Evolutionary conservation across 2,888 invertebrate species (phyloP).

Genomic region (Plebejus melissa): DNA sequence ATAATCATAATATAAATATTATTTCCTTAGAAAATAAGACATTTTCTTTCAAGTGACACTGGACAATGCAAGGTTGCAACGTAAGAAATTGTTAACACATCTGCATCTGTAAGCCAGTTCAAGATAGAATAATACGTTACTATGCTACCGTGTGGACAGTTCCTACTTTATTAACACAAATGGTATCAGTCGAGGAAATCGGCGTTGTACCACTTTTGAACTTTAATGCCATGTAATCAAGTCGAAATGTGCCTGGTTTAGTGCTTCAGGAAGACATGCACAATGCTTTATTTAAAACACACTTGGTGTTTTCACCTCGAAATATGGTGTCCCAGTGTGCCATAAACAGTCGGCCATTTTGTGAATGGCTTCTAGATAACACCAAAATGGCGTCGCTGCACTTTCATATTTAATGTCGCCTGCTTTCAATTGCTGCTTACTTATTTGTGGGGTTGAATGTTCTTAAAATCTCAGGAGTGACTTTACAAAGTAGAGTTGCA

Average conservation of each 20-base stretch:
- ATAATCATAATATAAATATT: too few species aligned
- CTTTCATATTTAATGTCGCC: conserved; percentile 25
- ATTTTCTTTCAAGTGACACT: neutral
- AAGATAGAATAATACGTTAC: neutral
- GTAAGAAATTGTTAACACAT: neutral
- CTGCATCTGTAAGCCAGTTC: neutral
- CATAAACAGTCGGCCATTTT: conserved; percentile 47
- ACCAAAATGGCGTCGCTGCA: conserved; percentile 25
- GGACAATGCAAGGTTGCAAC: neutral
- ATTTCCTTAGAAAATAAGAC: too few species aligned
- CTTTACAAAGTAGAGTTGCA: neutral
- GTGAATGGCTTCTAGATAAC: conserved; percentile 41
- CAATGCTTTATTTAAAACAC: conserved; percentile 29
- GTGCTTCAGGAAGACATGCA: conserved; percentile 8
- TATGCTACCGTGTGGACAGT: neutral
- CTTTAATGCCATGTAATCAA: neutral
- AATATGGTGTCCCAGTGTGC: conserved; percentile 43
- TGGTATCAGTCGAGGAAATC: neutral
- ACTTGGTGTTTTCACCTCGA: conserved; percentile 34
- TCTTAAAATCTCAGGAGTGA: neutral
- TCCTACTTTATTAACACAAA: conserved; percentile 18
- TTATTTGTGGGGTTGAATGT: neutral
- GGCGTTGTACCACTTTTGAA: neutral
- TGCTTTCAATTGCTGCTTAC: conserved; percentile 24
- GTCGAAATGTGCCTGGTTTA: neutral